These are phyloP conservation scores for Phenacoccus solenopsis DNA, from an alignment of 1,140 invertebrate species.

Conservation along the genomic window DNA sequence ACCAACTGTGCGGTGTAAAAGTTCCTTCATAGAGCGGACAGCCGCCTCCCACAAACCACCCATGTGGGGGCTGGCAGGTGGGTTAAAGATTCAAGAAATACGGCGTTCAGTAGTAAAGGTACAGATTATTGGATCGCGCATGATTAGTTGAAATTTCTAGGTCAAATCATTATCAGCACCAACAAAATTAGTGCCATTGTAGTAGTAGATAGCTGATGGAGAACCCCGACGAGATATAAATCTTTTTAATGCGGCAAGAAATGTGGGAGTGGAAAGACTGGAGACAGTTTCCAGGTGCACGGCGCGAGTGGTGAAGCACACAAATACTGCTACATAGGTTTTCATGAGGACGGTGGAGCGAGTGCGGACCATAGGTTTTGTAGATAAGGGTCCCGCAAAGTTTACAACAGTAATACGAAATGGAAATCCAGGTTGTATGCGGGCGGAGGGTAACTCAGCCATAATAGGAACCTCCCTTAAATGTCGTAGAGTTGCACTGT, in stretches of 20 bases:
- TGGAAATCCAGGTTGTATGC: no score
- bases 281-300: constrained; percentile 30
- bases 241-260: constrained; percentile 27
- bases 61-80: constrained; percentile 30
- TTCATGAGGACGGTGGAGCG: constrained; percentile 19
- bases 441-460: no score
- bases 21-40: constrained; percentile 24
- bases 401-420: no score
- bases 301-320: constrained; percentile 28
- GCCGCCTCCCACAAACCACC: constrained; percentile 33
- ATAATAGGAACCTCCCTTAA: no score
- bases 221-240: constrained; percentile 27
- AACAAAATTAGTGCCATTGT: constrained; percentile 34
- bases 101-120: no score
- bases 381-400: no score
- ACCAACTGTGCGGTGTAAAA: no score
- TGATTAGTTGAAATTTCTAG: not conserved
- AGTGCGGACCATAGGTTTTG: no score
- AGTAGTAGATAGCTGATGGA: constrained; percentile 29
- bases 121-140: no score
- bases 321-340: constrained; percentile 28
- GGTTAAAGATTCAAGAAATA: constrained; percentile 23
- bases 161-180: constrained; percentile 24
- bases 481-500: no score
- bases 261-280: constrained; percentile 26